These are phyloP conservation scores for Rhinichthys klamathensis DNA, from an alignment of 2,113 vertebrate species.

Conservation along the genomic window DNA sequence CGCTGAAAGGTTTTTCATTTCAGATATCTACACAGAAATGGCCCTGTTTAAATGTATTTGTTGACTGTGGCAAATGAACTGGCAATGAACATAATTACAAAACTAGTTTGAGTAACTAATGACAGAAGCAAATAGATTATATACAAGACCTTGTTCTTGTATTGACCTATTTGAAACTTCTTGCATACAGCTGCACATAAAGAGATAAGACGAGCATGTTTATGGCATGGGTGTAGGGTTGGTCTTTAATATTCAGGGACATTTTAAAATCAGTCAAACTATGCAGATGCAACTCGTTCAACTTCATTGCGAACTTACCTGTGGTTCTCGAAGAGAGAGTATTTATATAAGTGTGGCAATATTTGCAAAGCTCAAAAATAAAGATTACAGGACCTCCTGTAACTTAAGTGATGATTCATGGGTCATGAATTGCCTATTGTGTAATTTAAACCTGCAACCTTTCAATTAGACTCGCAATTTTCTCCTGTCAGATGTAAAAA, in stretches of 20 bases:
- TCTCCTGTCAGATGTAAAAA: no score
- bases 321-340: background rate
- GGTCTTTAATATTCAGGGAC: background rate
- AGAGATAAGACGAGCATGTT: background rate
- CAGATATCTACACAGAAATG: slow-evolving; percentile 57
- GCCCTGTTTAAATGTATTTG: slow-evolving; percentile 53
- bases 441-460: background rate
- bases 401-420: background rate
- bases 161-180: slow-evolving; percentile 48
- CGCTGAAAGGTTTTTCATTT: slow-evolving; percentile 37
- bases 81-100: slow-evolving; percentile 38
- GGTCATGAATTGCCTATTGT: background rate
- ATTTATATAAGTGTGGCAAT: background rate
- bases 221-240: background rate
- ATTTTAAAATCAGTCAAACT: background rate
- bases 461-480: no score
- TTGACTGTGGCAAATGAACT: slow-evolving; percentile 35
- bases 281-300: background rate
- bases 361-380: background rate
- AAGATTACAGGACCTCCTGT: background rate
- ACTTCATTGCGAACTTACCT: background rate
- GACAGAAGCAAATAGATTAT: slow-evolving; percentile 32
- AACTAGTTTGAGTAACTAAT: slow-evolving; percentile 23
- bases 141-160: background rate
- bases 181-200: background rate